phyloP scores from a whole-genome alignment of 1,140 invertebrate species.

The Catajapyx aquilonaris region DNA sequence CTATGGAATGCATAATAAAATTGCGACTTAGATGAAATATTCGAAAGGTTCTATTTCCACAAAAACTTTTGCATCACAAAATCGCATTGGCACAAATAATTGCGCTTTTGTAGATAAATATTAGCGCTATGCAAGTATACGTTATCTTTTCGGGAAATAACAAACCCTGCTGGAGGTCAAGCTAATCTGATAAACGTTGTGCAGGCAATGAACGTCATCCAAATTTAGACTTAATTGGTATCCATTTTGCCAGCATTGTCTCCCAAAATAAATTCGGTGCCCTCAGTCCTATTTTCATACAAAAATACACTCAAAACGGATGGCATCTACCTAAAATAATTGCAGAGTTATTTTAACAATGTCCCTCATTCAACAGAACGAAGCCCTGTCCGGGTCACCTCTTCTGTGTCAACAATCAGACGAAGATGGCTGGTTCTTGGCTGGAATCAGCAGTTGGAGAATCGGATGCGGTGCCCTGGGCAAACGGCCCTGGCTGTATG shows the following conservation, averaged over 20 bases:
- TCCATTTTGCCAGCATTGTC: not conserved
- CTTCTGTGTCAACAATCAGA: constrained; percentile 47
- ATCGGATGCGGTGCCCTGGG: constrained; percentile 53
- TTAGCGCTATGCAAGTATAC: too few species aligned
- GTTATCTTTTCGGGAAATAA: too few species aligned
- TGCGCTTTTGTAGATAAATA: too few species aligned
- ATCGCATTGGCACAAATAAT: too few species aligned
- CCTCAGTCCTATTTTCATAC: not conserved
- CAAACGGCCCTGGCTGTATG: constrained; percentile 54
- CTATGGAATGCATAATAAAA: too few species aligned
- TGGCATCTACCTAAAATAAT: constrained; percentile 47
- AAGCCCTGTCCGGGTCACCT: constrained; percentile 65
- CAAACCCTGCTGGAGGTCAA: too few species aligned
- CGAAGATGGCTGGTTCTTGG: constrained; percentile 41
- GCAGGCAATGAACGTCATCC: too few species aligned
- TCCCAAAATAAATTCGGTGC: not conserved
- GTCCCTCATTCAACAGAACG: constrained; percentile 35
- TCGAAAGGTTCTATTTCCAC: too few species aligned
- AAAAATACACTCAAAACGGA: not conserved
- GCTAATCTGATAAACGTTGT: too few species aligned
- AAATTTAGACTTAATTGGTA: too few species aligned
- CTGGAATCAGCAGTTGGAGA: constrained; percentile 56
- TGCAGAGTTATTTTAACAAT: constrained; percentile 46
- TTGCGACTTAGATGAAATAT: too few species aligned
- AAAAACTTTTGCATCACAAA: too few species aligned